phyloP scores from a whole-genome alignment of 1,140 invertebrate genomes.

The Latrodectus geometricus region DNA sequence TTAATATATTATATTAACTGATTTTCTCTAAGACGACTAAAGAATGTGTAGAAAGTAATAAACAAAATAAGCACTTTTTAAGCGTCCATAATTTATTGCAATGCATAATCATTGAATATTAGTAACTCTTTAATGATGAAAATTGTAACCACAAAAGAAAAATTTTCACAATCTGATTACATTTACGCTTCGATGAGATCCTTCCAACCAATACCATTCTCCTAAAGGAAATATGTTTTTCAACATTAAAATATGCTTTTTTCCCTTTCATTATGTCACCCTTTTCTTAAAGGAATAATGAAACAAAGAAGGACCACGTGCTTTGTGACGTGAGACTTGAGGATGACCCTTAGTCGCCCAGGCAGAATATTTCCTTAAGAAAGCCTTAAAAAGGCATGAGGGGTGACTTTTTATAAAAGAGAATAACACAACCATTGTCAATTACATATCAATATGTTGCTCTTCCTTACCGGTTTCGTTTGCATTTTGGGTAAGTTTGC shows the following conservation, averaged over 20 bases:
- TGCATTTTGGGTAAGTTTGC: conserved; percentile 37
- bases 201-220: conserved; percentile 15
- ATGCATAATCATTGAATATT: background rate
- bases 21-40: background rate
- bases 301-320: conserved; percentile 52
- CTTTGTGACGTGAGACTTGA: conserved; percentile 19
- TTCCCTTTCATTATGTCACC: conserved; percentile 9
- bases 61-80: background rate
- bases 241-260: conserved; percentile 12
- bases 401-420: conserved; percentile 30
- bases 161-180: background rate
- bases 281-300: conserved; percentile 16
- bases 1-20: background rate
- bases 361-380: conserved; percentile 46
- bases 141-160: background rate
- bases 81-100: background rate
- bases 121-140: background rate
- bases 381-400: conserved; percentile 40
- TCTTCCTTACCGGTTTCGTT: conserved; percentile 11
- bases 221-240: background rate
- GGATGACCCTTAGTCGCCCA: background rate
- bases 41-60: background rate
- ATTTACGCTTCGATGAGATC: conserved; percentile 4
- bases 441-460: conserved; percentile 48
- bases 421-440: background rate